Evolutionary conservation across 2,888 invertebrate genomes (phyloP).

Genomic region (Eurois occulta): DNA sequence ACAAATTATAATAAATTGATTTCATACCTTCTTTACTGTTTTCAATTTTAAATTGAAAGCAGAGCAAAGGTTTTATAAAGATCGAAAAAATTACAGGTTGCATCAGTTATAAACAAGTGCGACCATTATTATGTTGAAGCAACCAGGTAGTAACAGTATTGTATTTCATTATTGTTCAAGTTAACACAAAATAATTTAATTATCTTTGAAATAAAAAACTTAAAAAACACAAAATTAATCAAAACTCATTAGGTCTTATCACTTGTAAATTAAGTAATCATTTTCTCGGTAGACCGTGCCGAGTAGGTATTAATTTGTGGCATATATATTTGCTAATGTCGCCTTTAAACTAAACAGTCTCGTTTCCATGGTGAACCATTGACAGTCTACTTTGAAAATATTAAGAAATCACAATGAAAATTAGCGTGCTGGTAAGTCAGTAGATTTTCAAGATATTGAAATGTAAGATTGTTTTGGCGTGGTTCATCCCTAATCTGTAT

Average conservation of each 20-base stretch:
- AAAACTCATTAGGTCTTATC: constrained; percentile 37
- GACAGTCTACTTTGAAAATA: constrained; percentile 35
- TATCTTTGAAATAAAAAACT: too few species aligned
- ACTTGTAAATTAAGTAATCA: constrained; percentile 42
- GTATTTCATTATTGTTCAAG: constrained; percentile 16
- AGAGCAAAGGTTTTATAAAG: not conserved
- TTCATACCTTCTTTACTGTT: not conserved
- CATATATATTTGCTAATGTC: constrained; percentile 34
- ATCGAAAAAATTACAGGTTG: not conserved
- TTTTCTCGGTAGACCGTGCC: constrained; percentile 46
- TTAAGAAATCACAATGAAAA: constrained; percentile 31
- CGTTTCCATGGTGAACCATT: constrained; percentile 22
- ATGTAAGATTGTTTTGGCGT: not conserved
- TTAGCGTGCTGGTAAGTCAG: constrained; percentile 38
- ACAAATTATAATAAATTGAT: not conserved
- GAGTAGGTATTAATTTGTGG: constrained; percentile 38
- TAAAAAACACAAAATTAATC: constrained; percentile 49
- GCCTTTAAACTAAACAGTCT: constrained; percentile 35
- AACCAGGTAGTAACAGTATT: constrained; percentile 8
- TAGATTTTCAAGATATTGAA: not conserved
- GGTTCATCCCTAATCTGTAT: not conserved
- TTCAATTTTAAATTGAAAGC: not conserved
- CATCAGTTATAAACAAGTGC: not conserved
- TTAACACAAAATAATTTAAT: constrained; percentile 52
- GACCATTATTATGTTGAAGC: not conserved